Evolutionary conservation across 2,113 vertebrate species (phyloP).

Genomic region (Trichechus manatus): DNA sequence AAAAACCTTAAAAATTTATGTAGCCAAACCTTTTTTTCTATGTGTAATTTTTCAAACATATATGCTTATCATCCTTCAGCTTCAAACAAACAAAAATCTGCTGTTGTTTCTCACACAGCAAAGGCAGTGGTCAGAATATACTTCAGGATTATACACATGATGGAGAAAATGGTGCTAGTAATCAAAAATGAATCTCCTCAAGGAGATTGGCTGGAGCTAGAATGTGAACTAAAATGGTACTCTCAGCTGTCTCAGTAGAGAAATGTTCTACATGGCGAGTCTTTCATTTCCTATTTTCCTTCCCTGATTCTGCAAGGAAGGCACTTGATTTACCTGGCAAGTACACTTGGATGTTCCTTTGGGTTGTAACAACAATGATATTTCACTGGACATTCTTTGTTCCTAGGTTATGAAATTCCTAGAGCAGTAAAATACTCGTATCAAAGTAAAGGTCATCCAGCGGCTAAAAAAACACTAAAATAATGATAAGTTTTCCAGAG

Average conservation of each 20-base stretch:
- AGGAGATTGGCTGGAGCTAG: background rate
- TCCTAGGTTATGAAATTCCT: background rate
- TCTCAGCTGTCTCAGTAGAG: background rate
- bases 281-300: background rate
- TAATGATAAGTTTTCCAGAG: background rate
- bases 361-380: background rate
- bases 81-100: background rate
- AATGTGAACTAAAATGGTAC: background rate
- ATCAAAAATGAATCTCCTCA: background rate
- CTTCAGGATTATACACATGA: background rate
- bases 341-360: background rate
- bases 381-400: background rate
- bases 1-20: background rate
- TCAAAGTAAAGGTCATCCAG: background rate
- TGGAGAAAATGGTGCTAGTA: background rate
- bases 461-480: background rate
- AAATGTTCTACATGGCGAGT: background rate
- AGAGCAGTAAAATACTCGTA: background rate
- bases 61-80: background rate
- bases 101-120: background rate
- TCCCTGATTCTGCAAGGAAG: background rate
- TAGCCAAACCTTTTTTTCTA: background rate
- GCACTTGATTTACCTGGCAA: background rate
- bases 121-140: background rate
- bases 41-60: background rate